Base-by-base conservation (phyloP, 2,888 invertebrate species). In the Platycnemis pennipes region DNA sequence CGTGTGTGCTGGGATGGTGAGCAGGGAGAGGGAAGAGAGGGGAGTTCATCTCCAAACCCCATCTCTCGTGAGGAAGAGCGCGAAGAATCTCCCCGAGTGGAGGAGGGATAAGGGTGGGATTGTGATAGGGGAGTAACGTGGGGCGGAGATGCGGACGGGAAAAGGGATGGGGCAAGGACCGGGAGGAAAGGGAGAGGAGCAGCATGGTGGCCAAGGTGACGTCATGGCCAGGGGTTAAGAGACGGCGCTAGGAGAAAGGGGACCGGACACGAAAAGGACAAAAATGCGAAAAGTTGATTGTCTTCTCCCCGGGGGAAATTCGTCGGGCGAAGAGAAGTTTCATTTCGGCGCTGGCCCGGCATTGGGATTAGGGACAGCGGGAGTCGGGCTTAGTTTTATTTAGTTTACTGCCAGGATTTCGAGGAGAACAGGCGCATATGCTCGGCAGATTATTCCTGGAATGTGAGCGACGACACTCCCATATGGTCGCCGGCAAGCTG, bases 141-240 rank as follows among this genome's bases (percentile, higher is more conserved):
- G 16, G 37, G 16, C 77, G 77, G 31, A 13, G 19, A 53, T 13
- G 26, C 26, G 63, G 63, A n/a, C 5, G 63, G 63, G 26, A n/a
- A 4, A 63, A 26, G 63, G 63, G 26, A 77, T 31, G 37, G 77
- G 31, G 26, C 22, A 69, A 26, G 77, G 0, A n/a, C n/a, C n/a
- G n/a, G n/a, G n/a, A n/a, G n/a, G n/a, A n/a, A n/a, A n/a, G n/a
- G 87, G 49, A n/a, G 31, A 26, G 56, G 42, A 53, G 53, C 8
- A 77, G 89, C 56, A 63, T 89, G 89, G 89, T 56, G 56, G 56
- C 42, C 89, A 7, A 89, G 26, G 42, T 89, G 89, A 89, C 89
- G 89, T 89, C 89, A 89, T 56, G 11, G 87, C 44, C 46, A 16
- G 8, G 89, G 56, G 37, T 37, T 37, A 11, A 37, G 42, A 53